Conservation (phyloP, 2,113 vertebrate species). For the Coptodon bakossiorum region DNA sequence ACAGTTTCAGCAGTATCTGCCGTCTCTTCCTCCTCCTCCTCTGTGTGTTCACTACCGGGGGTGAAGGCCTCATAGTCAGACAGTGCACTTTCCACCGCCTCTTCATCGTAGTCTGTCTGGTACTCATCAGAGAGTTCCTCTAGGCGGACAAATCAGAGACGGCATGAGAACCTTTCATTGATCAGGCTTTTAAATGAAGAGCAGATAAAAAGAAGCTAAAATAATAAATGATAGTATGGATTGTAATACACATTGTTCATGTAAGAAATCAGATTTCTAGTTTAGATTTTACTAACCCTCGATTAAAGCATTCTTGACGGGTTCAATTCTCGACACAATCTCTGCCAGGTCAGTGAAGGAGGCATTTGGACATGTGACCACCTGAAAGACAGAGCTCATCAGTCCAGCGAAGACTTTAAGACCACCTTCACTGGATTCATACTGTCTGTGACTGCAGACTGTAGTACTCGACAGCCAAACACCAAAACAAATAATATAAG, state of each 20-base stretch:
- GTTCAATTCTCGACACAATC: constrained; percentile 91
- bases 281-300: constrained; percentile 72
- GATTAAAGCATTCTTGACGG: constrained; percentile 68
- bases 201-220: background rate
- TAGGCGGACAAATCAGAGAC: constrained; percentile 16
- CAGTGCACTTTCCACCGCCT: constrained; percentile 66
- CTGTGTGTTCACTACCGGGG: constrained; percentile 57
- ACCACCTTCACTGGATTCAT: background rate
- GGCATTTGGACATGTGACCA: constrained; percentile 84
- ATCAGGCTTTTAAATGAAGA: background rate
- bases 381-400: constrained; percentile 59
- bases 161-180: background rate
- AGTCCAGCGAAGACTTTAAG: background rate
- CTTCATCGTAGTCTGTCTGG: constrained; percentile 88
- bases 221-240: background rate
- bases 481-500: background rate
- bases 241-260: background rate
- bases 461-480: background rate
- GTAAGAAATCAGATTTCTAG: background rate
- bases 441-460: background rate
- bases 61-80: constrained; percentile 67
- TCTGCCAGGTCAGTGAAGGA: constrained; percentile 94
- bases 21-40: constrained; percentile 70
- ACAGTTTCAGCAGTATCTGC: constrained; percentile 79
- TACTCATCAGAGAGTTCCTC: constrained; percentile 84